A percentile compares a stretch with the other conserved stretches of the same genome.
Evolutionary conservation across 2,113 vertebrate genomes (phyloP).

Genomic region (Triplophysa dalaica): DNA sequence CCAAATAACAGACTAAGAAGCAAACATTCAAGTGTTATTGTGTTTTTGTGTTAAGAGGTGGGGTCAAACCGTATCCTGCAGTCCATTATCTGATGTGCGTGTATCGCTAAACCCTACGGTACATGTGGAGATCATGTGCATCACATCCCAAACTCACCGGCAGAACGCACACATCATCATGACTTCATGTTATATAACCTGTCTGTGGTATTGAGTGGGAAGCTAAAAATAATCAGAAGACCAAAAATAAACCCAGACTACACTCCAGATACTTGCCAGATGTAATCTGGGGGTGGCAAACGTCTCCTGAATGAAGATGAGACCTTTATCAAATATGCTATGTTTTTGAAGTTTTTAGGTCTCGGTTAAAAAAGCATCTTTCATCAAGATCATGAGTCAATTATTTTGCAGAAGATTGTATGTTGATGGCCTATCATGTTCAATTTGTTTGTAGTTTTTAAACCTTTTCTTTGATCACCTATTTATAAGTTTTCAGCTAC

Average conservation of each 20-base stretch:
- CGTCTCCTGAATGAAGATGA: neutral
- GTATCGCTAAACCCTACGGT: neutral
- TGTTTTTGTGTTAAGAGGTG: constrained; percentile 21
- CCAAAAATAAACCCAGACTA: constrained; percentile 21
- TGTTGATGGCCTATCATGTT: too few relatives aligned
- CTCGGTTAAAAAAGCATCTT: too few relatives aligned
- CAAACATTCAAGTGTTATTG: constrained; percentile 15
- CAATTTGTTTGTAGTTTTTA: too few relatives aligned
- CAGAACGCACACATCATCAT: neutral
- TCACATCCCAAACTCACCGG: constrained; percentile 9
- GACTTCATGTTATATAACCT: constrained; percentile 31
- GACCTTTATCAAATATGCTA: neutral
- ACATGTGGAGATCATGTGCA: neutral
- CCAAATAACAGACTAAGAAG: constrained; percentile 48
- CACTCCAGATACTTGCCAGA: constrained; percentile 10
- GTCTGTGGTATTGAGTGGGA: constrained; percentile 27
- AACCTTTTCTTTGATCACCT: too few relatives aligned
- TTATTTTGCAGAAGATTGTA: too few relatives aligned
- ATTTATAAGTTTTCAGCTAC: too few relatives aligned
- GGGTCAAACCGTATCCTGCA: constrained; percentile 20
- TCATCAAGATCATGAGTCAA: too few relatives aligned
- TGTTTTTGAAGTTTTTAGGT: too few relatives aligned
- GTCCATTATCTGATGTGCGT: neutral
- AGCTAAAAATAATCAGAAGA: constrained; percentile 40
- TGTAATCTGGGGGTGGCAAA: constrained; percentile 4